Percentiles rank a stretch among this genome's conserved stretches.
These are phyloP conservation scores for Meteorus colon DNA, from an alignment of 2,888 invertebrate species.

Conservation along the genomic window DNA sequence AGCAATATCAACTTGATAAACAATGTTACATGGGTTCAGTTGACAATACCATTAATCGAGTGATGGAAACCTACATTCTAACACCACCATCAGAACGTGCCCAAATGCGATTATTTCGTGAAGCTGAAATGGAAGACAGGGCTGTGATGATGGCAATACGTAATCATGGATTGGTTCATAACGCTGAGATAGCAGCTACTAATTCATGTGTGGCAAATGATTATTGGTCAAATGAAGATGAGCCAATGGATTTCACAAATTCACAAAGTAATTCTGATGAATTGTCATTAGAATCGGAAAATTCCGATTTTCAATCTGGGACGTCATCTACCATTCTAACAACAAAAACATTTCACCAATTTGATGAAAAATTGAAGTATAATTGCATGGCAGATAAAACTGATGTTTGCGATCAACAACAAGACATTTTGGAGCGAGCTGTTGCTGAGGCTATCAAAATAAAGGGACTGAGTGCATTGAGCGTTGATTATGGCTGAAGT, in stretches of 20 bases:
- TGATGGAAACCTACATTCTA: slow-evolving; percentile 79
- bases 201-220: slow-evolving; percentile 45
- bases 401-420: slow-evolving; percentile 66
- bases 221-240: slow-evolving; percentile 47
- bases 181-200: slow-evolving; percentile 50
- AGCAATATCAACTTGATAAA: slow-evolving; percentile 80
- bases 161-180: slow-evolving; percentile 77
- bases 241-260: slow-evolving; percentile 20
- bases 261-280: not conserved
- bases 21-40: slow-evolving; percentile 74
- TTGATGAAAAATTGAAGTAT: slow-evolving; percentile 30
- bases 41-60: slow-evolving; percentile 81
- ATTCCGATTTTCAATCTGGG: slow-evolving; percentile 38
- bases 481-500: slow-evolving; percentile 68
- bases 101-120: slow-evolving; percentile 66
- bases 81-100: slow-evolving; percentile 74
- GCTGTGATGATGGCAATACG: slow-evolving; percentile 85
- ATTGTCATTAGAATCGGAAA: slow-evolving; percentile 39
- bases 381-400: slow-evolving; percentile 58
- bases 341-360: slow-evolving; percentile 28
- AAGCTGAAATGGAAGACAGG: slow-evolving; percentile 80
- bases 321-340: slow-evolving; percentile 36
- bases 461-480: slow-evolving; percentile 78
- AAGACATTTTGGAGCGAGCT: slow-evolving; percentile 82
- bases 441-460: slow-evolving; percentile 84